These are phyloP conservation scores for Leptestheria dahalacensis DNA, from an alignment of 1,140 invertebrate genomes.

Conservation along the genomic window DNA sequence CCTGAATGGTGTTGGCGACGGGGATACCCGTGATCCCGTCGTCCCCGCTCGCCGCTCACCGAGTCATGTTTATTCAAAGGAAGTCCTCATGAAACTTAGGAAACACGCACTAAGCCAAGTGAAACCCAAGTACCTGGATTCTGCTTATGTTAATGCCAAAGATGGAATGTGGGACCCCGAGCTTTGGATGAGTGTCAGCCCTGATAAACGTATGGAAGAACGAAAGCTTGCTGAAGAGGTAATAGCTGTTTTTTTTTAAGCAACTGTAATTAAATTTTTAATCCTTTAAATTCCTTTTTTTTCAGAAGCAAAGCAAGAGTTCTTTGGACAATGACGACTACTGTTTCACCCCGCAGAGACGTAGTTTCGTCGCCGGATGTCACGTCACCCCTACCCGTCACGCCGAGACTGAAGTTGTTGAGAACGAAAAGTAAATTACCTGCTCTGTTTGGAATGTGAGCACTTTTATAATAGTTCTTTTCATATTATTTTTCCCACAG, in stretches of 20 bases:
- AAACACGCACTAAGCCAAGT: conserved; percentile 3
- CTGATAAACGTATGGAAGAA: conserved; percentile 30
- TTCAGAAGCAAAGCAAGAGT: conserved; percentile 34
- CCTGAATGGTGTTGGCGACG: not conserved
- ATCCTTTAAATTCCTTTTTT: too few relatives aligned
- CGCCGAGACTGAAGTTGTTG: conserved; percentile 14
- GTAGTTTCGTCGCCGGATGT: conserved; percentile 69
- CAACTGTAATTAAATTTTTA: too few relatives aligned
- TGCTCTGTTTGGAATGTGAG: not conserved
- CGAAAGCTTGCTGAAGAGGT: conserved; percentile 42
- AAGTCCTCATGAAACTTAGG: conserved; percentile 10
- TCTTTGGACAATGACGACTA: conserved; percentile 14
- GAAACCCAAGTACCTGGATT: conserved; percentile 2
- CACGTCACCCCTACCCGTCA: conserved; percentile 33
- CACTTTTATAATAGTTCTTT: not conserved
- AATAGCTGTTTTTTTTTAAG: too few relatives aligned
- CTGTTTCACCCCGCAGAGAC: conserved; percentile 42
- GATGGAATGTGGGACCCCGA: conserved; percentile 42
- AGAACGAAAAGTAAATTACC: conserved; percentile 1
- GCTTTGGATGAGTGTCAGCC: conserved; percentile 35
- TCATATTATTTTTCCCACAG: not conserved
- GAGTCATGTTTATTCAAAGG: not conserved
- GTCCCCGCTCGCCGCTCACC: not conserved
- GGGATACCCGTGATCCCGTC: not conserved
- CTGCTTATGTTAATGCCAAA: conserved; percentile 2